These are phyloP conservation scores for Chelidonichthys spinosus DNA, from an alignment of 2,797 vertebrate species.

Conservation along the genomic window DNA sequence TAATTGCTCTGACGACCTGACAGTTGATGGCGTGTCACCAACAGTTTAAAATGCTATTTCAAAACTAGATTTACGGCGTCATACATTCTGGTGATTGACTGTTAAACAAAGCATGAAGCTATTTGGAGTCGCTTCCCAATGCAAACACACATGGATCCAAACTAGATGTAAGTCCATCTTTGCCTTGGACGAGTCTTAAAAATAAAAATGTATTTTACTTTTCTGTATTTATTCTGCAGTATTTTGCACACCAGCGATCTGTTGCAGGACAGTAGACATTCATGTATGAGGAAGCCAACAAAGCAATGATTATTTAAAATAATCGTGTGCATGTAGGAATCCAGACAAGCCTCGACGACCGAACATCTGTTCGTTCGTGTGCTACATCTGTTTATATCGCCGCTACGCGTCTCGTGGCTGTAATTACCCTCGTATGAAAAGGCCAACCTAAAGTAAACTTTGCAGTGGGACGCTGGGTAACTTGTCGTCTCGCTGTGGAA, in stretches of 20 bases:
- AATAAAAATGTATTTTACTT: constrained; percentile 1
- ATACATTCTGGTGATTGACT: constrained; percentile 13
- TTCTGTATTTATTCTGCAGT: constrained; percentile 12
- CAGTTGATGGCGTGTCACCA: too few species aligned
- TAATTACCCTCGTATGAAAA: constrained; percentile 7
- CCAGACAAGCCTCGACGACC: neutral
- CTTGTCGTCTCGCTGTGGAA: constrained; percentile 22
- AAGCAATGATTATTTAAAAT: constrained; percentile 5
- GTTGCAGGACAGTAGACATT: constrained; percentile 45
- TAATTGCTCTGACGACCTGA: too few species aligned
- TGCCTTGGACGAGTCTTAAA: neutral
- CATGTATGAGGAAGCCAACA: constrained; percentile 32
- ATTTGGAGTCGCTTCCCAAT: constrained; percentile 17
- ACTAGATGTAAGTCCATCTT: neutral
- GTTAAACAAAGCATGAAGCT: constrained; percentile 20
- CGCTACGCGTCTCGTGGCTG: neutral
- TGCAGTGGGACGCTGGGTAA: too few species aligned
- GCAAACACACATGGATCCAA: constrained; percentile 31
- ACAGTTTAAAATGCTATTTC: neutral
- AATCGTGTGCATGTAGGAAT: too few species aligned
- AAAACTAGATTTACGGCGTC: neutral
- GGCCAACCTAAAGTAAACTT: too few species aligned
- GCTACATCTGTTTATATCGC: constrained; percentile 7
- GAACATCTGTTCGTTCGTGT: neutral
- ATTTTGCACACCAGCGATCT: constrained; percentile 40